Evolutionary conservation across 2,797 vertebrate species (phyloP).

Genomic region (Helostoma temminkii): DNA sequence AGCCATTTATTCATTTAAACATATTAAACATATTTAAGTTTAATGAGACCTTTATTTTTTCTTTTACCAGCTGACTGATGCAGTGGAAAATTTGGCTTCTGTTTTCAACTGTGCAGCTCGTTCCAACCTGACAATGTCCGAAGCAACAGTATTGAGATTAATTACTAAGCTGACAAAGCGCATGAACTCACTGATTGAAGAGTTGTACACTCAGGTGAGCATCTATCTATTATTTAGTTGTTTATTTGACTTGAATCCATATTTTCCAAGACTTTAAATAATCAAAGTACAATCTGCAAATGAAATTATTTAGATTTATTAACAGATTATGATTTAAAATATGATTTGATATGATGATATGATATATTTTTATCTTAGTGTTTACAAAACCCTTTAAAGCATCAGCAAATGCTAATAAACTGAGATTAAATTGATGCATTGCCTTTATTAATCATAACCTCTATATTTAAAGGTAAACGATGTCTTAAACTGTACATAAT

Average conservation of each 20-base stretch:
- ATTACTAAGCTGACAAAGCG: slow-evolving; percentile 67
- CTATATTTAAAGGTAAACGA: too few relatives aligned
- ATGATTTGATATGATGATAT: too few relatives aligned
- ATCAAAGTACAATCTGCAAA: not conserved
- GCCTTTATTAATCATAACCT: too few relatives aligned
- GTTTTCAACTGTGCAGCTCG: slow-evolving; percentile 77
- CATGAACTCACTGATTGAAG: slow-evolving; percentile 72
- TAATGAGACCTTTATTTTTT: too few relatives aligned
- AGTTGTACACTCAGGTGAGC: slow-evolving; percentile 72
- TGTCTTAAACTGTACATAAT: too few relatives aligned
- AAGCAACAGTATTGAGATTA: slow-evolving; percentile 64
- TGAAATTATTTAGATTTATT: not conserved
- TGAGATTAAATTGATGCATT: too few relatives aligned
- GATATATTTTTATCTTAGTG: not conserved
- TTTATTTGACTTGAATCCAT: not conserved
- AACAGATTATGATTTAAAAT: not conserved
- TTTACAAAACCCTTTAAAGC: not conserved
- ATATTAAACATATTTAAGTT: too few relatives aligned
- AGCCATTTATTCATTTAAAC: too few relatives aligned
- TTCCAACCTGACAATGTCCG: slow-evolving; percentile 69
- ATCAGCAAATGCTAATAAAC: too few relatives aligned
- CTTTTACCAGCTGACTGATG: slow-evolving; percentile 71
- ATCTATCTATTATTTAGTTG: not conserved
- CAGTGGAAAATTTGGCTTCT: slow-evolving; percentile 72
- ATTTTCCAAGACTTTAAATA: not conserved